A percentile compares a stretch with the other conserved stretches of the same genome.
Evolutionary conservation across 2,113 vertebrate genomes (phyloP).

Genomic region (Myanophis thanlyinensis): DNA sequence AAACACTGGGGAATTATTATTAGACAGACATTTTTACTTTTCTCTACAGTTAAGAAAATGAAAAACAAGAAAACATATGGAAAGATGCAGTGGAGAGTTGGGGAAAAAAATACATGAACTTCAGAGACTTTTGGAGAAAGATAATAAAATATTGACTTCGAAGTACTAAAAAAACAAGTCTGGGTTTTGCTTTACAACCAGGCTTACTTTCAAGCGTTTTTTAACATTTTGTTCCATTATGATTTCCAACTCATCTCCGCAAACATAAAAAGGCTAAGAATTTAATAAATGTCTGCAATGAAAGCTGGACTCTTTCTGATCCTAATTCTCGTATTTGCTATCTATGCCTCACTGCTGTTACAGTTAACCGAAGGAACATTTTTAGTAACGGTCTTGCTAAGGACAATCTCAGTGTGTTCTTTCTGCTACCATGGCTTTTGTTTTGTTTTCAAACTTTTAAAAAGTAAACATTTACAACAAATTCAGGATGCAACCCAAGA

Average conservation of each 20-base stretch:
- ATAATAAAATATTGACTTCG: neutral
- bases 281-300: neutral
- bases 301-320: neutral
- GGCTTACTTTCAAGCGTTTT: neutral
- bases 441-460: conserved; percentile 25
- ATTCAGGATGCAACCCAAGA: neutral
- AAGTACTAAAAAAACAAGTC: neutral
- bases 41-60: neutral
- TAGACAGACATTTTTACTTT: no score
- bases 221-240: neutral
- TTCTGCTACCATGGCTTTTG: neutral
- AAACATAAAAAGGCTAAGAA: neutral
- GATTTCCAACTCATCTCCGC: neutral
- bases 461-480: neutral
- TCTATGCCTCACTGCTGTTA: neutral
- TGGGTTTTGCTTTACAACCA: neutral
- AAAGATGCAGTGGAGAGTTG: neutral
- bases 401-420: neutral
- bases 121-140: neutral
- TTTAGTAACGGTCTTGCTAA: neutral
- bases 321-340: neutral
- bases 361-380: neutral
- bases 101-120: neutral
- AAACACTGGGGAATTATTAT: neutral
- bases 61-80: neutral